Evolutionary conservation across 2,888 invertebrate genomes (phyloP).

Genomic region (Drosophila maculinotata): DNA sequence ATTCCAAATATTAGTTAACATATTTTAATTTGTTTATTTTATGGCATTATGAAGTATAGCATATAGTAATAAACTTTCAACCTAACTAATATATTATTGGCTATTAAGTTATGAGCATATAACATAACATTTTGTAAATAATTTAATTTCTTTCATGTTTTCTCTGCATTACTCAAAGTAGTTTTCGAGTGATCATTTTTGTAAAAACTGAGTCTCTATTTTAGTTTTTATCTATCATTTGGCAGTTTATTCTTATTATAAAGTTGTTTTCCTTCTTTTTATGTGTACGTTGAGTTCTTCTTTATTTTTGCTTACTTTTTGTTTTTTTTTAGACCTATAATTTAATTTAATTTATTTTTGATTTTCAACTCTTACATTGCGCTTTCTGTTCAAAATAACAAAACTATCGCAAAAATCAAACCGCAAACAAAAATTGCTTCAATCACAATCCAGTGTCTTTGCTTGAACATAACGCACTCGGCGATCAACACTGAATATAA

Average conservation of each 20-base stretch:
- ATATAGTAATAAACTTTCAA: too few species aligned
- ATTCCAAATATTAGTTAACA: too few species aligned
- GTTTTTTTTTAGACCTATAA: slow-evolving; percentile 23
- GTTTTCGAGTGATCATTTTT: slow-evolving; percentile 4
- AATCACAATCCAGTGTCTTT: slow-evolving; percentile 56
- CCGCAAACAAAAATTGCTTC: slow-evolving; percentile 11
- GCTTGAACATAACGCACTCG: slow-evolving; percentile 65
- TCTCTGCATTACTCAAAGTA: too few species aligned
- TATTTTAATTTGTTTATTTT: too few species aligned
- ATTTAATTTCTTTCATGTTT: too few species aligned
- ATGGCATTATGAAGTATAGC: too few species aligned
- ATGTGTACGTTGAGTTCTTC: slow-evolving; percentile 5
- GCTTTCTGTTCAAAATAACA: slow-evolving; percentile 18
- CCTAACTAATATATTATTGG: too few species aligned
- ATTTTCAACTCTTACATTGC: slow-evolving; percentile 40
- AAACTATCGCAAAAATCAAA: slow-evolving; percentile 5
- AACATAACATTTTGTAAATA: too few species aligned
- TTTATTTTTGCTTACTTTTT: slow-evolving; percentile 8
- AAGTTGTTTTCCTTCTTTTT: background rate
- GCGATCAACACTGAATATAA: slow-evolving; percentile 33
- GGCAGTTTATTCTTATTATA: background rate
- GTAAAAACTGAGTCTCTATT: too few species aligned
- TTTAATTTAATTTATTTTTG: slow-evolving; percentile 39
- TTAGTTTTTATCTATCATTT: background rate
- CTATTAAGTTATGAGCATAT: too few species aligned